phyloP scores from a whole-genome alignment of 2,113 vertebrate species.

The Corapipo altera region DNA sequence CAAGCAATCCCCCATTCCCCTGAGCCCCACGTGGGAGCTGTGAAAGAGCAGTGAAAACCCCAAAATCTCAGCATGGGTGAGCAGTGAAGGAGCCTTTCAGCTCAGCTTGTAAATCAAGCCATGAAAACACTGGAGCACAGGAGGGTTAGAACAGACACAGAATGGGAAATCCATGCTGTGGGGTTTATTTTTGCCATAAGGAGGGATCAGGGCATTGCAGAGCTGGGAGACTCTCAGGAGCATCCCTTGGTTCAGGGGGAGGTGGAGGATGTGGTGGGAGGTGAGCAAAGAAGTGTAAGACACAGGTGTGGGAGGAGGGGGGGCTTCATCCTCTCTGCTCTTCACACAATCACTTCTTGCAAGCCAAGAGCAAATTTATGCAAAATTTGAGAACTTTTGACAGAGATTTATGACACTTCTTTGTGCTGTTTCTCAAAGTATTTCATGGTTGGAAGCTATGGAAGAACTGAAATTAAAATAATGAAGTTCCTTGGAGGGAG shows the following conservation, averaged over 20 bases:
- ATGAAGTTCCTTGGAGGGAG: not conserved
- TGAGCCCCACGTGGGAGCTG: not conserved
- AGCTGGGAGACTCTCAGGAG: not conserved
- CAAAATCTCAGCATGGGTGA: not conserved
- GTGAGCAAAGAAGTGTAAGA: not conserved
- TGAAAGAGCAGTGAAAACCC: not conserved
- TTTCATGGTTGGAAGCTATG: not conserved
- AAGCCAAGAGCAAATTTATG: not conserved
- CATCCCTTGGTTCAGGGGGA: not conserved
- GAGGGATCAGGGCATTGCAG: not conserved
- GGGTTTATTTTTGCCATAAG: too few relatives aligned
- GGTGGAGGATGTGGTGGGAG: not conserved
- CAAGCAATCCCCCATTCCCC: accelerated
- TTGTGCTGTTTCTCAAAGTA: not conserved
- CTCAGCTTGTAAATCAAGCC: not conserved
- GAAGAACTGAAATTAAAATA: not conserved
- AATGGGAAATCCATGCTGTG: not conserved
- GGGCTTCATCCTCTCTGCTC: not conserved
- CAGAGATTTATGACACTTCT: not conserved
- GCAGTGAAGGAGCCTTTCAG: not conserved
- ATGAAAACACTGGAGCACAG: not conserved
- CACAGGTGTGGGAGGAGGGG: accelerated
- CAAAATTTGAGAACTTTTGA: not conserved
- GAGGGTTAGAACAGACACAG: not conserved
- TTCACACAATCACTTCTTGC: not conserved